These are phyloP conservation scores for Pentalonia nigronervosa DNA, from an alignment of 1,140 invertebrate genomes.

Conservation along the genomic window DNA sequence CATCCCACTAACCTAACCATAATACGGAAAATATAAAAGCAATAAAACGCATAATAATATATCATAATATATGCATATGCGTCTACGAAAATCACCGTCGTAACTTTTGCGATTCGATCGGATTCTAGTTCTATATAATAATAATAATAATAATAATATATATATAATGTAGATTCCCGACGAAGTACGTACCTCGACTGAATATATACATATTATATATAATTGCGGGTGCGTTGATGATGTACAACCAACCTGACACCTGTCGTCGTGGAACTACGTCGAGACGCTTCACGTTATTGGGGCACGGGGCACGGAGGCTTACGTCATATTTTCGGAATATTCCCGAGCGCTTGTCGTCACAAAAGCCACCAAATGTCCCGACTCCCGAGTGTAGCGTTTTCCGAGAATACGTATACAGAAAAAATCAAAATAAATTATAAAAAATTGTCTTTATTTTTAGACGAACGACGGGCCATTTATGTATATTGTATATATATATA, in stretches of 20 bases:
- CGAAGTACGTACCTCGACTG: not conserved
- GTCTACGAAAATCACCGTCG: not conserved
- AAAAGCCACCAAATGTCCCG: not conserved
- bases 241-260: not conserved
- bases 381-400: not conserved
- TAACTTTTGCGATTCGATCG: not conserved
- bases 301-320: not conserved
- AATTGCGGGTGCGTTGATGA: not conserved
- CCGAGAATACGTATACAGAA: not conserved
- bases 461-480: too few species aligned
- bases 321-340: not conserved
- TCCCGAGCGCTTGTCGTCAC: not conserved
- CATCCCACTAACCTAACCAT: not conserved
- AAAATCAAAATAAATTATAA: not conserved
- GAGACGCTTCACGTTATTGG: not conserved
- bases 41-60: not conserved
- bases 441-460: not conserved
- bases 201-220: not conserved
- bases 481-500: too few species aligned
- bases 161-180: not conserved
- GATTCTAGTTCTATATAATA: not conserved
- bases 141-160: not conserved
- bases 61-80: not conserved
- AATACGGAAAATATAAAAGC: not conserved
- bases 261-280: not conserved